Percentiles rank a stretch among this genome's conserved stretches.
Evolutionary conservation across 2,113 vertebrate species (phyloP).

Genomic region (Microcebus lehilahytsara): DNA sequence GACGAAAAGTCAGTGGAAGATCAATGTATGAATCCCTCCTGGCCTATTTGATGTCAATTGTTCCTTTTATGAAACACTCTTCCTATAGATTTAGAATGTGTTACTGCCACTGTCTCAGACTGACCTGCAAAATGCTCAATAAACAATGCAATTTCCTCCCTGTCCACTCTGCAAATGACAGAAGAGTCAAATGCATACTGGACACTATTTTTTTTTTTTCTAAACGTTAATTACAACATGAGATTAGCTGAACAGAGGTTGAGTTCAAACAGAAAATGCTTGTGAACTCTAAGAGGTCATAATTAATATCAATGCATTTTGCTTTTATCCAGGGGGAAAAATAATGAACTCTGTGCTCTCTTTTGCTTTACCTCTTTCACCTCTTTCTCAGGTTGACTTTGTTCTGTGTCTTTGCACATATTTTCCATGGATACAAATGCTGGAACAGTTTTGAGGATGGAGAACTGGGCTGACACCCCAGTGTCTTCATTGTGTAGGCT

Average conservation of each 20-base stretch:
- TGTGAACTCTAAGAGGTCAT: not conserved
- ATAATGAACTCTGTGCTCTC: not conserved
- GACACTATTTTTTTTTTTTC: not conserved
- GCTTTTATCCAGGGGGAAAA: not conserved
- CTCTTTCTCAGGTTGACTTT: not conserved
- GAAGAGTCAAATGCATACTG: not conserved
- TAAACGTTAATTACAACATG: not conserved
- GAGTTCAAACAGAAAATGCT: not conserved
- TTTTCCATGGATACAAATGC: not conserved
- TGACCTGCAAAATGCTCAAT: not conserved
- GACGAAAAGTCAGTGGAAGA: not conserved
- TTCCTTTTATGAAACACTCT: conserved; percentile 32
- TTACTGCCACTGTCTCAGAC: not conserved
- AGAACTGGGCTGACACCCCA: not conserved
- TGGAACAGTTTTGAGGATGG: not conserved
- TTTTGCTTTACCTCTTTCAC: not conserved
- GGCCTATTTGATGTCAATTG: not conserved
- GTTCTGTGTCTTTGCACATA: not conserved
- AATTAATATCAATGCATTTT: not conserved
- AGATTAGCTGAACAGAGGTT: not conserved
- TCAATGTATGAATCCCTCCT: conserved; percentile 33
- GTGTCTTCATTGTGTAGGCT: not conserved
- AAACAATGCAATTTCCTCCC: not conserved
- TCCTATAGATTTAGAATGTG: not conserved
- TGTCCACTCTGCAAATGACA: not conserved